These are phyloP conservation scores for Parthenolecanium corni DNA, from an alignment of 2,888 invertebrate genomes.

Conservation along the genomic window DNA sequence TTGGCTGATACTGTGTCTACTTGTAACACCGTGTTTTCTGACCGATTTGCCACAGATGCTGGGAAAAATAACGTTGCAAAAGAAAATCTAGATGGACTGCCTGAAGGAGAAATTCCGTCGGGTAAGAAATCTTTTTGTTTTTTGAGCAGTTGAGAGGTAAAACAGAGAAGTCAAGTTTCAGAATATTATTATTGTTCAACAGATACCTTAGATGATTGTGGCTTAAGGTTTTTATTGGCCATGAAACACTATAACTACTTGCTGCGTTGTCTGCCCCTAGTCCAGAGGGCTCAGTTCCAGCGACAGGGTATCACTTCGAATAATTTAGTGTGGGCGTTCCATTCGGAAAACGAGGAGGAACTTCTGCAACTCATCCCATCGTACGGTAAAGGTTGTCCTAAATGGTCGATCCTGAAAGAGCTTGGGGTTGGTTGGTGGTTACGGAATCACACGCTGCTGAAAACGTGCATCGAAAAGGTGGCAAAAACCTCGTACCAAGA, in stretches of 20 bases:
- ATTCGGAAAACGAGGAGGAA: conserved; percentile 96
- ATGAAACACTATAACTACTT: conserved; percentile 97
- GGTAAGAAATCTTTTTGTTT: conserved; percentile 16
- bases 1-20: conserved; percentile 95
- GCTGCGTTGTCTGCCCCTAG: conserved; percentile 79
- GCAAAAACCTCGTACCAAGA: conserved; percentile 87
- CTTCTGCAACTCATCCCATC: conserved; percentile 78
- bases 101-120: conserved; percentile 31
- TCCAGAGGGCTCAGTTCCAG: conserved; percentile 74
- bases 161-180: background rate
- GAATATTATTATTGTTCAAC: conserved; percentile 12
- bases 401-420: conserved; percentile 83
- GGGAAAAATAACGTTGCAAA: conserved; percentile 55
- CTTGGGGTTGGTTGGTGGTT: conserved; percentile 96
- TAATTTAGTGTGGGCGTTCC: conserved; percentile 97
- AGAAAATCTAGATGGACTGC: conserved; percentile 43
- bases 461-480: conserved; percentile 72
- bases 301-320: conserved; percentile 76
- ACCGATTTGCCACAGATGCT: conserved; percentile 60
- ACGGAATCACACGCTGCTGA: conserved; percentile 66
- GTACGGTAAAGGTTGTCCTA: conserved; percentile 68
- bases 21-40: conserved; percentile 77
- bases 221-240: conserved; percentile 84
- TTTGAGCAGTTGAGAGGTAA: background rate
- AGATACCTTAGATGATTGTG: conserved; percentile 93